Conservation (phyloP, 2,797 vertebrate species). For the Pipistrellus pygmaeus region DNA sequence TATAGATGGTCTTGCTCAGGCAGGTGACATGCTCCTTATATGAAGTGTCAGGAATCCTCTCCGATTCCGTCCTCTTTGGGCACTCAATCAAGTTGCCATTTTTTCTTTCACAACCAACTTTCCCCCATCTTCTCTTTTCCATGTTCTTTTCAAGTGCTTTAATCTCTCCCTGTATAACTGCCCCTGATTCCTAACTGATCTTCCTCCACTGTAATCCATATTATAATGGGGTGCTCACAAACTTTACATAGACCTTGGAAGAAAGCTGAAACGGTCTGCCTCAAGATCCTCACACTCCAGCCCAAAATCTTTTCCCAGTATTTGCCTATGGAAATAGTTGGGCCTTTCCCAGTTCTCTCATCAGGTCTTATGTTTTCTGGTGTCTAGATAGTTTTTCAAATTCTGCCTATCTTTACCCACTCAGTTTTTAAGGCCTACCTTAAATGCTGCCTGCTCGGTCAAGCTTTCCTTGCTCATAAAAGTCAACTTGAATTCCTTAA, state of each 20-base stretch:
- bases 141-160: conserved; percentile 17
- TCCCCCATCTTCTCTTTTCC: not conserved
- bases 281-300: not conserved
- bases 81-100: not conserved
- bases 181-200: conserved; percentile 40
- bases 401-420: not conserved
- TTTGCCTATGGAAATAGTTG: not conserved
- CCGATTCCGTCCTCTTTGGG: not conserved
- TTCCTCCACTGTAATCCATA: not conserved
- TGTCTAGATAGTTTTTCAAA: not conserved
- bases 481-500: conserved; percentile 26
- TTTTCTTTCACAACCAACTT: conserved; percentile 12
- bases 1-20: not conserved
- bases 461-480: conserved; percentile 39
- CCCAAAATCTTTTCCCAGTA: not conserved
- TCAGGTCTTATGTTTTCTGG: not conserved
- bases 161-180: conserved; percentile 10
- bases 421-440: not conserved
- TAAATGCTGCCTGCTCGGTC: conserved; percentile 30
- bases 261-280: not conserved
- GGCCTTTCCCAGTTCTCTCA: not conserved
- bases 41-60: not conserved
- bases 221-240: conserved; percentile 13
- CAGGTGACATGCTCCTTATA: not conserved
- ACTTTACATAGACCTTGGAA: conserved; percentile 10